Evolutionary conservation across 2,797 vertebrate species (phyloP).

Genomic region (Poeciliopsis paucimaculata): DNA sequence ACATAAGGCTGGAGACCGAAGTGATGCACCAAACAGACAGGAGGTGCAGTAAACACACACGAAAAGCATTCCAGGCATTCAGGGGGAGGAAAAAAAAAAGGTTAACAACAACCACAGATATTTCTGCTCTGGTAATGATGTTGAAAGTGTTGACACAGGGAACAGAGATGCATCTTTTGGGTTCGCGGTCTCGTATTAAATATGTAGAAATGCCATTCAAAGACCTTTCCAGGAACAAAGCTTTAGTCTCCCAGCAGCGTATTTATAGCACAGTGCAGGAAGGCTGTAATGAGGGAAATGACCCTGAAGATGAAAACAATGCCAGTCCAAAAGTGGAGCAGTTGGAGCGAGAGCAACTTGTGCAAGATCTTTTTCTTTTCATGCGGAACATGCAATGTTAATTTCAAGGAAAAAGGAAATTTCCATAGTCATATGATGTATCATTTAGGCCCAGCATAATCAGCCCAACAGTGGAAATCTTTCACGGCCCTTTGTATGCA

Average conservation of each 20-base stretch:
- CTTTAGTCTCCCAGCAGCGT: conserved; percentile 82
- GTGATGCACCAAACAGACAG: conserved; percentile 80
- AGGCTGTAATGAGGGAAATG: conserved; percentile 84
- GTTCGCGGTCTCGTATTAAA: conserved; percentile 80
- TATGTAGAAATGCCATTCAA: conserved; percentile 82
- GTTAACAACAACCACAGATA: conserved; percentile 82
- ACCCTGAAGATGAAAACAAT: conserved; percentile 83
- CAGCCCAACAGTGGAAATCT: conserved; percentile 89
- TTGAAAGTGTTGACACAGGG: conserved; percentile 67
- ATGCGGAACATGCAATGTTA: conserved; percentile 93
- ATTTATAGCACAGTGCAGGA: conserved; percentile 82
- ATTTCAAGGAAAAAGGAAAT: conserved; percentile 90
- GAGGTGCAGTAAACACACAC: conserved; percentile 86
- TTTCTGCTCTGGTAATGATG: conserved; percentile 77
- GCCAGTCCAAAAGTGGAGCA: conserved; percentile 85
- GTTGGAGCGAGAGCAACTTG: conserved; percentile 84
- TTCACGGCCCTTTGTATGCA: conserved; percentile 91
- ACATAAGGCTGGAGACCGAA: conserved; percentile 75
- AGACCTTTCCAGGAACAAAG: conserved; percentile 72
- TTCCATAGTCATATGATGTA: conserved; percentile 98
- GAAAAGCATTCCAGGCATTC: conserved; percentile 82
- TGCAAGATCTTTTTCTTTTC: conserved; percentile 87
- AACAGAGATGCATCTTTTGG: conserved; percentile 45
- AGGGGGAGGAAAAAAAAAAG: conserved; percentile 64
- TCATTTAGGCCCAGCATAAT: conserved; percentile 95